These are phyloP conservation scores for Pao palembangensis DNA, from an alignment of 2,113 vertebrate genomes.

Conservation along the genomic window DNA sequence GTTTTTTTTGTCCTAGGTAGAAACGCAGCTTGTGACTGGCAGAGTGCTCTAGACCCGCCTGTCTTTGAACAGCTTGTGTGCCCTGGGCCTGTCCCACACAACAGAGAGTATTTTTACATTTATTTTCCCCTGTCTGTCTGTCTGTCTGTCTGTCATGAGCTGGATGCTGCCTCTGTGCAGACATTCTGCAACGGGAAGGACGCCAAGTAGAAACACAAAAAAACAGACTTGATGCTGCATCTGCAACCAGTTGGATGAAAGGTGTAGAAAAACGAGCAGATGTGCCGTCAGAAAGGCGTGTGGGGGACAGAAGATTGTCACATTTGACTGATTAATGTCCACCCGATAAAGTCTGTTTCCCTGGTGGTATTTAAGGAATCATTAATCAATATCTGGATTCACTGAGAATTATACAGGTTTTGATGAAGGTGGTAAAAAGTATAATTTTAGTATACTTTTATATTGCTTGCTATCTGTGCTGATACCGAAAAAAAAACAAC, in stretches of 20 bases:
- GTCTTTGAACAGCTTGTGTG: constrained; percentile 74
- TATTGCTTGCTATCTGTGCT: too few species aligned
- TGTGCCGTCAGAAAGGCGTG: neutral
- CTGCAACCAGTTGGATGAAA: constrained; percentile 36
- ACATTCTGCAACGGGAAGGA: constrained; percentile 43
- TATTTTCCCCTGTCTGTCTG: constrained; percentile 3
- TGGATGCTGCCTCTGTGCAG: constrained; percentile 67
- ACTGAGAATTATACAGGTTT: neutral
- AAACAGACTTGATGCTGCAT: constrained; percentile 40
- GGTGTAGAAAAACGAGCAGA: constrained; percentile 24
- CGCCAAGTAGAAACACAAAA: constrained; percentile 34
- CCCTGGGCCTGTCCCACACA: constrained; percentile 73
- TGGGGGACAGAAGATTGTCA: too few species aligned
- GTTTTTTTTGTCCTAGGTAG: constrained; percentile 33
- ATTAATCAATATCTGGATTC: neutral
- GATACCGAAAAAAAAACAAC: too few species aligned
- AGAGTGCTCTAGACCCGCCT: constrained; percentile 47
- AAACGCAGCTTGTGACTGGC: constrained; percentile 58
- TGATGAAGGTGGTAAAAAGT: too few species aligned
- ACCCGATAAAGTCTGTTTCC: too few species aligned
- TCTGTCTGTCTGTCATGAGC: constrained; percentile 62
- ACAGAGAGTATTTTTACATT: constrained; percentile 23
- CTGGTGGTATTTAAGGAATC: neutral
- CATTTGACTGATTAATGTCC: too few species aligned
- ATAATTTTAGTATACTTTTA: too few species aligned